Evolutionary conservation across 2,888 invertebrate genomes (phyloP).

Genomic region (Slavum lentiscoides): DNA sequence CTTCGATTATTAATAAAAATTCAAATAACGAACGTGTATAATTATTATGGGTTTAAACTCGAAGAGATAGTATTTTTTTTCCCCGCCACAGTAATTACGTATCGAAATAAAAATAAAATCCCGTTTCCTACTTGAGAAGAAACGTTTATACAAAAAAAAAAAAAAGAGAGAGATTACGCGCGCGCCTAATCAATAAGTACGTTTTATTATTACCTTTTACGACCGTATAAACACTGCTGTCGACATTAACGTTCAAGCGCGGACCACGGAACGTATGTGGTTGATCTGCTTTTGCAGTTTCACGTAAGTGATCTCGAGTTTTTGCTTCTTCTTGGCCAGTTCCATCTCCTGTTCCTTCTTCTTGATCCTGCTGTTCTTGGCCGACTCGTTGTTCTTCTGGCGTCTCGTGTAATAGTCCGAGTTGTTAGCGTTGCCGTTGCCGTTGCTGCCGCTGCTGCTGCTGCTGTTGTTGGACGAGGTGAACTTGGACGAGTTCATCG

Average conservation of each 20-base stretch:
- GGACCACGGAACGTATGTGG: background rate
- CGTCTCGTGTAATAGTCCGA: conserved; percentile 11
- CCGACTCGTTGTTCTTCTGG: conserved; percentile 27
- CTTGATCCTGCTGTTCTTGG: conserved; percentile 10
- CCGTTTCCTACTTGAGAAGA: no score
- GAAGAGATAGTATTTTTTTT: no score
- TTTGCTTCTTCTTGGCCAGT: background rate
- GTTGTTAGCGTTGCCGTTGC: background rate
- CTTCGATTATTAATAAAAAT: no score
- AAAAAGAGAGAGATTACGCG: no score
- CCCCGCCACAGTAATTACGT: no score
- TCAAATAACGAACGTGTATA: no score
- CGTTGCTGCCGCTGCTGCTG: background rate
- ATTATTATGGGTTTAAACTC: no score
- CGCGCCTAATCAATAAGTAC: no score
- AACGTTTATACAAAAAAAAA: no score
- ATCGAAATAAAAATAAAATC: no score
- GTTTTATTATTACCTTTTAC: no score
- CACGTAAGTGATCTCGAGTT: conserved; percentile 17
- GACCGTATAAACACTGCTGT: no score
- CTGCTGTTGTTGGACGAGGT: background rate
- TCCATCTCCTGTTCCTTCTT: conserved; percentile 15
- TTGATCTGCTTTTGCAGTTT: conserved; percentile 22
- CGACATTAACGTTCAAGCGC: background rate
- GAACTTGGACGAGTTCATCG: background rate